These are phyloP conservation scores for Irena cyanogastra DNA, from an alignment of 2,113 vertebrate genomes.

Conservation along the genomic window DNA sequence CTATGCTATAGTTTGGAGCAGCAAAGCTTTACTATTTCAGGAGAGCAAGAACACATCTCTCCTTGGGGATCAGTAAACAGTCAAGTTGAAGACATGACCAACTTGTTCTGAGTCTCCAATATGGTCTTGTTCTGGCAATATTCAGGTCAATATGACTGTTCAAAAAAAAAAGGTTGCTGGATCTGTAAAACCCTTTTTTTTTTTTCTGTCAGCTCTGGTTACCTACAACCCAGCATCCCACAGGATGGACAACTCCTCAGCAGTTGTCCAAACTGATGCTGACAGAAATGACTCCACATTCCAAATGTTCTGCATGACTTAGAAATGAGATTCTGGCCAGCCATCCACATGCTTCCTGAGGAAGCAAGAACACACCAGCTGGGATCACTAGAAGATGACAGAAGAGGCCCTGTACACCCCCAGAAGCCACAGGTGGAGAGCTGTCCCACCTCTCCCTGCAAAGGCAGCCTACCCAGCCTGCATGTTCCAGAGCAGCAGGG, in stretches of 20 bases:
- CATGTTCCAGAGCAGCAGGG: rapidly evolving
- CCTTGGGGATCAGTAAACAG: background rate
- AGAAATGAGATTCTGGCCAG: background rate
- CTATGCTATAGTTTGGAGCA: background rate
- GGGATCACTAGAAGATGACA: background rate
- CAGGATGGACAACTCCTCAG: background rate
- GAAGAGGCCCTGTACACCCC: background rate
- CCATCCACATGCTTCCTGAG: background rate
- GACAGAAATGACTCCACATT: background rate
- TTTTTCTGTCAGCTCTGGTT: background rate
- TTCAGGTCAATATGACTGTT: background rate
- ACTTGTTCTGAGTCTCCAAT: background rate
- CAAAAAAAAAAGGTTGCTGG: background rate
- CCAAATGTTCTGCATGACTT: background rate
- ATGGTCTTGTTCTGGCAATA: background rate
- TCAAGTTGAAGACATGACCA: background rate
- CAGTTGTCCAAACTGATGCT: background rate
- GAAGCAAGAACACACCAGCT: background rate
- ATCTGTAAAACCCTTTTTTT: background rate
- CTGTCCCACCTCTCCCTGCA: background rate
- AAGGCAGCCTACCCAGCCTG: background rate
- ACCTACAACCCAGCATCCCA: background rate
- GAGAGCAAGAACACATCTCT: background rate
- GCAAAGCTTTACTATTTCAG: background rate
- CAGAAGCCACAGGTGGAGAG: background rate